These are phyloP conservation scores for Silurus glanis DNA, from an alignment of 2,113 vertebrate genomes.

Conservation along the genomic window DNA sequence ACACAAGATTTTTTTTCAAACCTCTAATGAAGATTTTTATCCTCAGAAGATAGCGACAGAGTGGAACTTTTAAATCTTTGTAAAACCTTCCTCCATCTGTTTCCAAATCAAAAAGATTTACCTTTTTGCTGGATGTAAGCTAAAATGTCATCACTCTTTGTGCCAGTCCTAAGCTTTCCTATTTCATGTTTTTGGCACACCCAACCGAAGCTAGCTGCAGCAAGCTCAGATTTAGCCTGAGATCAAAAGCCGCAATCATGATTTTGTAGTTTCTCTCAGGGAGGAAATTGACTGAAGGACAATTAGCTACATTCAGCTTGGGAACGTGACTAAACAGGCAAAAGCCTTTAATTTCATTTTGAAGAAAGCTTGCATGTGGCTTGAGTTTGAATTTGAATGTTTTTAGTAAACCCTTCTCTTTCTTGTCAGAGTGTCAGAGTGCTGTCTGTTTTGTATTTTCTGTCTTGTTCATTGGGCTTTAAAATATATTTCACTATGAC, in stretches of 20 bases:
- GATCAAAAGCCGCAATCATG: constrained; percentile 29
- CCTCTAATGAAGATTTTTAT: constrained; percentile 14
- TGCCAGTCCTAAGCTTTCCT: constrained; percentile 29
- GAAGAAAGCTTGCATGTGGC: constrained; percentile 19
- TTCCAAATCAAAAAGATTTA: constrained; percentile 54
- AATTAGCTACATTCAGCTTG: constrained; percentile 31
- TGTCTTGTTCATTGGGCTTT: constrained; percentile 1
- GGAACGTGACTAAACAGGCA: constrained; percentile 22
- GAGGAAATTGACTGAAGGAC: constrained; percentile 10
- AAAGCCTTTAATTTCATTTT: constrained; percentile 34
- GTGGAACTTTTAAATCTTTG: constrained; percentile 41
- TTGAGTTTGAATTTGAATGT: constrained; percentile 28
- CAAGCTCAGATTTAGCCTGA: constrained; percentile 32
- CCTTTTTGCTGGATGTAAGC: constrained; percentile 34
- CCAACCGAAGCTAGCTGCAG: constrained; percentile 1
- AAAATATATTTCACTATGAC: not conserved
- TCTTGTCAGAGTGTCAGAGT: not conserved
- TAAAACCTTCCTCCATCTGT: constrained; percentile 52
- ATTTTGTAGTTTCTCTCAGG: constrained; percentile 35
- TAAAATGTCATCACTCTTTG: constrained; percentile 33
- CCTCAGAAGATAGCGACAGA: constrained; percentile 23
- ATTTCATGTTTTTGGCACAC: constrained; percentile 42
- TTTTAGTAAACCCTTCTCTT: not conserved
- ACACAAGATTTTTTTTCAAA: not conserved
- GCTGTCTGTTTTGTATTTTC: not conserved